Evolutionary conservation across 2,888 invertebrate genomes (phyloP).

Genomic region (Dorcus parallelipipedus): DNA sequence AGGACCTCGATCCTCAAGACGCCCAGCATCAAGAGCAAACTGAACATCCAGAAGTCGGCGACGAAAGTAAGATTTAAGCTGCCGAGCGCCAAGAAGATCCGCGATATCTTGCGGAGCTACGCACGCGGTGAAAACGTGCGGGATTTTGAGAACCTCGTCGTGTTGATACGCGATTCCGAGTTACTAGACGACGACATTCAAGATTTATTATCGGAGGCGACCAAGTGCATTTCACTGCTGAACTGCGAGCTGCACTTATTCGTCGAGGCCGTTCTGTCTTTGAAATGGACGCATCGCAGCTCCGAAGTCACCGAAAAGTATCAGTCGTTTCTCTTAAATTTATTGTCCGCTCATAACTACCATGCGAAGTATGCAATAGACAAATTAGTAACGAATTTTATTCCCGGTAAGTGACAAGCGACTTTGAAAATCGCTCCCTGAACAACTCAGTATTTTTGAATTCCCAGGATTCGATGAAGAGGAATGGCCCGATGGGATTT

Average conservation of each 20-base stretch:
- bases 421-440: neutral
- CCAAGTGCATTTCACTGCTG: slow-evolving; percentile 57
- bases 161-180: slow-evolving; percentile 51
- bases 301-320: slow-evolving; percentile 55
- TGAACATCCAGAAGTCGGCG: slow-evolving; percentile 15
- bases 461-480: slow-evolving; percentile 34
- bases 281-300: slow-evolving; percentile 57
- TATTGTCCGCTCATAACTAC: slow-evolving; percentile 65
- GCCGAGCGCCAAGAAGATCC: slow-evolving; percentile 49
- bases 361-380: slow-evolving; percentile 61
- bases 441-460: neutral
- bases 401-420: slow-evolving; percentile 50
- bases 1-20: slow-evolving; percentile 27
- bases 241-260: slow-evolving; percentile 56
- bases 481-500: slow-evolving; percentile 61
- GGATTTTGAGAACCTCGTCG: slow-evolving; percentile 53
- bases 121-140: slow-evolving; percentile 43
- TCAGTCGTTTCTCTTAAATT: slow-evolving; percentile 62
- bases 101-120: slow-evolving; percentile 49
- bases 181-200: slow-evolving; percentile 57
- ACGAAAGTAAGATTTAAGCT: slow-evolving; percentile 49
- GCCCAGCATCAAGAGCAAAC: slow-evolving; percentile 22
- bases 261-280: slow-evolving; percentile 58
- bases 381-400: slow-evolving; percentile 60
- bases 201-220: slow-evolving; percentile 55